Evolutionary conservation across 2,888 invertebrate genomes (phyloP).

Genomic region (Microctonus aethiopoides): DNA sequence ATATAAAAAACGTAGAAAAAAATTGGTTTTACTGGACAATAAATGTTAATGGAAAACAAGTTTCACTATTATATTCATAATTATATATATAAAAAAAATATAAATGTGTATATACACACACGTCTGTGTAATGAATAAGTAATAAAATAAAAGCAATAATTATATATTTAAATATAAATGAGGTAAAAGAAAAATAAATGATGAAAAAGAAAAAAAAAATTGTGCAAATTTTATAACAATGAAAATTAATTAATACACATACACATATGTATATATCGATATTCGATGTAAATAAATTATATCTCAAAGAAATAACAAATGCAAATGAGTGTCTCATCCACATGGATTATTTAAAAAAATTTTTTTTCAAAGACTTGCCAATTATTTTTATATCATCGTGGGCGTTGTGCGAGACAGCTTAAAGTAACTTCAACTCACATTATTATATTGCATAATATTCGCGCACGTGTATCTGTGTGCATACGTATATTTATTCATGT

Average conservation of each 20-base stretch:
- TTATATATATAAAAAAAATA: not conserved
- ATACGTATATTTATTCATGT: not conserved
- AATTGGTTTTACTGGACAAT: slow-evolving; percentile 6
- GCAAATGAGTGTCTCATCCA: not conserved
- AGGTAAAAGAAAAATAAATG: not conserved
- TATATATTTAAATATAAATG: not conserved
- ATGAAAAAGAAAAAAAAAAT: too few relatives aligned
- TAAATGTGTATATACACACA: not conserved
- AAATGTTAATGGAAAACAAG: not conserved
- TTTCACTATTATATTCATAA: not conserved
- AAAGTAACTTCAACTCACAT: slow-evolving; percentile 38
- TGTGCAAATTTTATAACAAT: not conserved
- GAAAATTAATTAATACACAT: too few relatives aligned
- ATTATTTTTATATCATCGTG: slow-evolving; percentile 39
- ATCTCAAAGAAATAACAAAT: too few relatives aligned
- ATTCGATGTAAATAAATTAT: too few relatives aligned
- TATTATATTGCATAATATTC: slow-evolving; percentile 48
- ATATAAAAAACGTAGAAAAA: not conserved
- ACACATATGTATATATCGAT: too few relatives aligned
- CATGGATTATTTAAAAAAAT: too few relatives aligned
- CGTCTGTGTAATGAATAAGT: not conserved
- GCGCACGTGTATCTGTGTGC: slow-evolving; percentile 19
- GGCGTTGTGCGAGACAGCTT: slow-evolving; percentile 36
- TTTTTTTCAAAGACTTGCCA: slow-evolving; percentile 26
- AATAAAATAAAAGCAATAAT: not conserved